Evolutionary conservation across 2,797 vertebrate genomes (phyloP).

Genomic region (Pangasius macronema): DNA sequence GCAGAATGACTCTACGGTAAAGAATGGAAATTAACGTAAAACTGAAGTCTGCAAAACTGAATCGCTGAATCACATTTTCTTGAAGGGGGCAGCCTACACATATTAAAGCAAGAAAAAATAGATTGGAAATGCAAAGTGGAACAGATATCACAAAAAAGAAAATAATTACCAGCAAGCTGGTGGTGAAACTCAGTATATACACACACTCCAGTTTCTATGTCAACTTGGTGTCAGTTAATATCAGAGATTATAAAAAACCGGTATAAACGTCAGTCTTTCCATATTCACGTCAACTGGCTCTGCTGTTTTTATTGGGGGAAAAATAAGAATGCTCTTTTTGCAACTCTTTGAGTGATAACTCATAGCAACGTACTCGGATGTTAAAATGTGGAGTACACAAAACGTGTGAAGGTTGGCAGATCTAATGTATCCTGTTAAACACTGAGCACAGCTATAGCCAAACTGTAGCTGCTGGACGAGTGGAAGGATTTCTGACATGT

Average conservation of each 20-base stretch:
- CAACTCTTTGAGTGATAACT: background rate
- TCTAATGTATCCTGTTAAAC: background rate
- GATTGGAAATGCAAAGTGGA: background rate
- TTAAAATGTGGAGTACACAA: background rate
- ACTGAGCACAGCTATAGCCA: background rate
- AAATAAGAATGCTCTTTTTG: background rate
- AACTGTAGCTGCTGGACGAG: background rate
- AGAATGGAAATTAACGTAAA: conserved; percentile 13
- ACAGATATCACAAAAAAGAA: background rate
- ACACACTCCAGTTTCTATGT: background rate
- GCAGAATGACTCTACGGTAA: background rate
- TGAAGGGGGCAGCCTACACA: conserved; percentile 23
- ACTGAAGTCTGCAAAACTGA: conserved; percentile 23
- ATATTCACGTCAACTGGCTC: background rate
- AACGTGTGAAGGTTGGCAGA: background rate
- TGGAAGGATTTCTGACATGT: background rate
- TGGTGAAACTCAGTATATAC: background rate
- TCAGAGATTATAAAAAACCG: background rate
- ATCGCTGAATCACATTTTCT: conserved; percentile 14
- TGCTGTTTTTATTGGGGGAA: background rate
- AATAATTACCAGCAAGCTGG: background rate
- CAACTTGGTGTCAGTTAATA: background rate
- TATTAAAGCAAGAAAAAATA: background rate
- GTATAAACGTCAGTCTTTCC: background rate
- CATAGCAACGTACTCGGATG: background rate